phyloP scores from a whole-genome alignment of 30 jellyfish, hydroid and myxozoan genomes.

The Cassiopea xamachana region DNA sequence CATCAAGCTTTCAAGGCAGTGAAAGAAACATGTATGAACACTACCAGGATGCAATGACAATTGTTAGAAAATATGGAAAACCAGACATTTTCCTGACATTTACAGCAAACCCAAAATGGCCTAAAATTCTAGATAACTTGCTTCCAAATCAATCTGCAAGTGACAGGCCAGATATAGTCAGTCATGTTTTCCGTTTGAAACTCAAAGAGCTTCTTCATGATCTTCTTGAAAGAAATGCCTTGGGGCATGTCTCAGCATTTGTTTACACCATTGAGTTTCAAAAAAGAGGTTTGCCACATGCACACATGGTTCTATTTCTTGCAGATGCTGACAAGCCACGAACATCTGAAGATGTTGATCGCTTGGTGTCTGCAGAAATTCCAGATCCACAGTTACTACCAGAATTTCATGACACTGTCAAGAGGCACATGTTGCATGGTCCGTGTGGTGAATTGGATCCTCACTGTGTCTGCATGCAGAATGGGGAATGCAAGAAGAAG shows the following conservation, averaged over 20 bases:
- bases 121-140: constrained; percentile 42
- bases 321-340: neutral
- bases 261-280: neutral
- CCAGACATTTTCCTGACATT: too few species aligned
- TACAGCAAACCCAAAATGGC: too few species aligned
- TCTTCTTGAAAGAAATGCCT: neutral
- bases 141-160: constrained; percentile 43
- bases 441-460: neutral
- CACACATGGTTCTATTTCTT: neutral
- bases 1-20: constrained; percentile 62
- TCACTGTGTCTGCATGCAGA: neutral
- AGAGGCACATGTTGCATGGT: neutral
- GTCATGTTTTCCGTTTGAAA: constrained; percentile 51
- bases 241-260: constrained; percentile 1
- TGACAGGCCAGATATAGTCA: constrained; percentile 13
- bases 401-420: neutral
- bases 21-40: constrained; percentile 69
- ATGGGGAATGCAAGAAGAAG: neutral
- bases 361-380: neutral
- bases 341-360: neutral
- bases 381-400: constrained; percentile 5
- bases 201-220: neutral
- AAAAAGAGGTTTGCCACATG: neutral
- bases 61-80: too few species aligned
- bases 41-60: too few species aligned